These are phyloP conservation scores for Heterodera carotae DNA, from an alignment of 1,140 invertebrate species.

Conservation along the genomic window DNA sequence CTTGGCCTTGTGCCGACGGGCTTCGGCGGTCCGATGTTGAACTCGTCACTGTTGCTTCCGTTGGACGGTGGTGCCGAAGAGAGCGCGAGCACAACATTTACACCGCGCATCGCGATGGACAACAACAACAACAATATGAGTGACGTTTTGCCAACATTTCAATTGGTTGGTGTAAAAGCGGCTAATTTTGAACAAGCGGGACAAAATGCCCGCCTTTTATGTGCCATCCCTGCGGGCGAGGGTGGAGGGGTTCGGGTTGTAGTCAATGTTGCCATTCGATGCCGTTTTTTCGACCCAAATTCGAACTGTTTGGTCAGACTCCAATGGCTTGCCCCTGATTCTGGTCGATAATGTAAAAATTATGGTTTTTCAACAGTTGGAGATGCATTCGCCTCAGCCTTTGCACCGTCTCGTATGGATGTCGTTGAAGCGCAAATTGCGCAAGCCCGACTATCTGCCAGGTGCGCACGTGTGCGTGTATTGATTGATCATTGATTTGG, in stretches of 20 bases:
- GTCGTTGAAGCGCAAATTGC: slow-evolving; percentile 39
- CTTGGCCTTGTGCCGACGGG: slow-evolving; percentile 10
- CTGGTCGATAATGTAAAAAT: slow-evolving; percentile 3
- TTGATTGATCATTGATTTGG: no score
- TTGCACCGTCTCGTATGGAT: slow-evolving; percentile 34
- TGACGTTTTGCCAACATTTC: not conserved
- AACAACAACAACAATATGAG: not conserved
- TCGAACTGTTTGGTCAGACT: no score
- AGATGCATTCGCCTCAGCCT: slow-evolving; percentile 3
- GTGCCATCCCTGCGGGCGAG: no score
- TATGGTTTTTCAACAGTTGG: slow-evolving; percentile 4
- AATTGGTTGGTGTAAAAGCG: not conserved
- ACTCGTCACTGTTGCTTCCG: not conserved
- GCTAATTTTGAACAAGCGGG: slow-evolving; percentile 6
- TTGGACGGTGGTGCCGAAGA: not conserved
- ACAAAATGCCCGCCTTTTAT: no score
- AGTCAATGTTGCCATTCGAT: no score
- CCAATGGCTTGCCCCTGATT: no score
- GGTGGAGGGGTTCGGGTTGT: no score
- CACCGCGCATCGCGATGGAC: not conserved
- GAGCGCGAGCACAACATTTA: not conserved
- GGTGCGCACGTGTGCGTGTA: no score
- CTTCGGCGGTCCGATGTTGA: not conserved
- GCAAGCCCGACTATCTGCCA: slow-evolving; percentile 54
- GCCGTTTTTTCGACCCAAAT: not conserved